These are phyloP conservation scores for Hypolimnas misippus DNA, from an alignment of 2,888 invertebrate species.

Conservation along the genomic window DNA sequence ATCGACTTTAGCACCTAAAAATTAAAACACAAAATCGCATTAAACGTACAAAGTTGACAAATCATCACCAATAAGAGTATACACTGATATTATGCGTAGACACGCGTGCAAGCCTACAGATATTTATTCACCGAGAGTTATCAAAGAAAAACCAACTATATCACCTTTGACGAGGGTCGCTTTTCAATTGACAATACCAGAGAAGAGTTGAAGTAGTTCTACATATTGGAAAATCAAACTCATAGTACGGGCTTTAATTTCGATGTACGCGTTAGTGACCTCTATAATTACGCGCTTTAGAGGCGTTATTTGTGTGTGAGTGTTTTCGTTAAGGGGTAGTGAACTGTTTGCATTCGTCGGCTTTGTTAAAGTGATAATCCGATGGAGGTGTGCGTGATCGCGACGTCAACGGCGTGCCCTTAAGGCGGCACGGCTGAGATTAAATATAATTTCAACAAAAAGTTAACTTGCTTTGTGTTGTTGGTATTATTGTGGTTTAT, in stretches of 20 bases:
- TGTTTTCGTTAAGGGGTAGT: slow-evolving; percentile 64
- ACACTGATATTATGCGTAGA: slow-evolving; percentile 79
- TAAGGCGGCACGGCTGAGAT: slow-evolving; percentile 60
- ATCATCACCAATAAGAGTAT: slow-evolving; percentile 73
- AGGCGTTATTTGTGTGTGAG: slow-evolving; percentile 57
- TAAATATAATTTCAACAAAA: slow-evolving; percentile 48
- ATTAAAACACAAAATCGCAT: slow-evolving; percentile 48
- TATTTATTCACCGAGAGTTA: slow-evolving; percentile 42
- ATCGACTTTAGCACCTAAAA: slow-evolving; percentile 31
- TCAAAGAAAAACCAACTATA: slow-evolving; percentile 51
- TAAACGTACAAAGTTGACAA: slow-evolving; percentile 66
- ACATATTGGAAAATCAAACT: slow-evolving; percentile 46
- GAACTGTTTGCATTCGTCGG: slow-evolving; percentile 57
- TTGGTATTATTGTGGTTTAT: neutral
- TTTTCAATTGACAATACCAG: slow-evolving; percentile 37
- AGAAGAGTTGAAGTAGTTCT: slow-evolving; percentile 34
- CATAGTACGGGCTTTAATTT: slow-evolving; percentile 39
- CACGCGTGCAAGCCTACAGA: slow-evolving; percentile 61
- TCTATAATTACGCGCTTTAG: slow-evolving; percentile 49
- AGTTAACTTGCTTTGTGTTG: neutral
- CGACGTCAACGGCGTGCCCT: slow-evolving; percentile 55
- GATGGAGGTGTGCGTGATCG: slow-evolving; percentile 66
- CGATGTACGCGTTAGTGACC: slow-evolving; percentile 44
- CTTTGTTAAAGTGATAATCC: slow-evolving; percentile 69
- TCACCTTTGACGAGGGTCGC: slow-evolving; percentile 39